These are phyloP conservation scores for Gadopsis marmoratus DNA, from an alignment of 2,797 vertebrate species.

Conservation along the genomic window DNA sequence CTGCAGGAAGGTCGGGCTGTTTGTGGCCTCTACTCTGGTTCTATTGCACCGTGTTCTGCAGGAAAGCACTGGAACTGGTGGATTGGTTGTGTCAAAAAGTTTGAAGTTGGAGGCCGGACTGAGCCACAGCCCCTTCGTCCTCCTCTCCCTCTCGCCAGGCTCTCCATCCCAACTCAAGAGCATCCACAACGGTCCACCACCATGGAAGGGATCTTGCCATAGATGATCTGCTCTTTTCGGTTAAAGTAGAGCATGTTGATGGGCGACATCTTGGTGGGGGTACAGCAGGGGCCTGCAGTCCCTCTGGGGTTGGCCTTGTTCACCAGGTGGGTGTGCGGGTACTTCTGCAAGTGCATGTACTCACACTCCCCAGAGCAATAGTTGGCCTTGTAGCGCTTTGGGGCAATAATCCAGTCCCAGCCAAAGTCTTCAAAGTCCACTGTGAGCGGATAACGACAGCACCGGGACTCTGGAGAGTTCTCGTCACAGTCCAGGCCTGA, in stretches of 20 bases:
- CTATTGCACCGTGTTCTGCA: slow-evolving; percentile 88
- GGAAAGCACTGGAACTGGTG: slow-evolving; percentile 86
- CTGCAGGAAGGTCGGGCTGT: slow-evolving; percentile 63
- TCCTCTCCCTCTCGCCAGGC: slow-evolving; percentile 27
- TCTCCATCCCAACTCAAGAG: slow-evolving; percentile 85
- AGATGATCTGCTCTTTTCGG: slow-evolving; percentile 95
- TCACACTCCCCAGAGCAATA: slow-evolving; percentile 98
- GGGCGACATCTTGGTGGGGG: slow-evolving; percentile 97
- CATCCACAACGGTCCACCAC: slow-evolving; percentile 98
- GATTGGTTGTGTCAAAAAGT: slow-evolving; percentile 79
- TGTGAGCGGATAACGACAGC: slow-evolving; percentile 95
- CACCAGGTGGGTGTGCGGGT: slow-evolving; percentile 95
- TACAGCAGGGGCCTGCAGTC: slow-evolving; percentile 95
- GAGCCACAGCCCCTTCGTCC: slow-evolving; percentile 45
- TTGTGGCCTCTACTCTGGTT: slow-evolving; percentile 82
- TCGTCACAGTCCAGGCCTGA: slow-evolving; percentile 95
- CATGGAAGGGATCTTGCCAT: slow-evolving; percentile 97
- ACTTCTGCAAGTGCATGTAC: slow-evolving; percentile 97
- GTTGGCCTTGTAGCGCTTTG: slow-evolving; percentile 98
- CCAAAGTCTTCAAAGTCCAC: slow-evolving; percentile 98
- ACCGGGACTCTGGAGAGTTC: slow-evolving; percentile 93
- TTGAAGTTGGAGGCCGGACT: slow-evolving; percentile 52
- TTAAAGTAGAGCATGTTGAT: slow-evolving; percentile 99
- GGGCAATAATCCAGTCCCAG: slow-evolving; percentile 99
- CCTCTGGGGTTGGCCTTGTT: slow-evolving; percentile 95